Evolutionary conservation across 2,797 vertebrate species (phyloP), one percentile per base, ranked within the genome.

Genomic region (Tauraco hartlaubi): DNA sequence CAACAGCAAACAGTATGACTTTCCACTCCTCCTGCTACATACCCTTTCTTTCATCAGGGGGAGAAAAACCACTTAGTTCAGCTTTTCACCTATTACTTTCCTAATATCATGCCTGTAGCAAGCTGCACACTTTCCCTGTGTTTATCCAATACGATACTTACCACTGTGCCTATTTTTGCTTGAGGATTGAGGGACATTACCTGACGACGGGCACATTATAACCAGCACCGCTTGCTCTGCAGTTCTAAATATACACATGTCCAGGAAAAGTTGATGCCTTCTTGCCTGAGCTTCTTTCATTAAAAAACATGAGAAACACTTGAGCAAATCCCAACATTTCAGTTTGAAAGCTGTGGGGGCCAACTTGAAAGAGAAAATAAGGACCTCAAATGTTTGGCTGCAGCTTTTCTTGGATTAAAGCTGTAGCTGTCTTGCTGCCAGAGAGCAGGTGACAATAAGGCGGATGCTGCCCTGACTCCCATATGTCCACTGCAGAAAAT

Each of bases 141-240:
- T 64, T 67, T 64, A 61, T 56, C 29, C 41, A 54, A 5, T 9
- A 28, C 18, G 48, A 6, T 39, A 29, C 74, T 90, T 77, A 74
- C 41, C 58, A 49, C 35, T 51, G 23, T 43, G 26, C 22, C 25
- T 58, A 13, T 67, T 73, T 43, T 69, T 66, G 5, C 39, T 28
- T 56, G 31, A 74, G 48, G 28, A 63, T 12, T 8, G 21, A 76
- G 15, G n/a, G 51, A 71, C 46, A 12, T 43, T 46, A 14, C 14
- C 28, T 0, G 0, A 4, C 1, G 3, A 73, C 0, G 2, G 44
- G 11, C 21, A 39, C 22, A 15, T 78, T 61, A 73, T 8, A 80
- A 68, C 11, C 52, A 43, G 17, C 26, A 10, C 15, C 0, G 0
- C 52, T 71, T 74, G 29, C 29, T 77, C 64, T 71, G 29, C 28